These are phyloP conservation scores for Pelagia noctiluca DNA, from an alignment of 30 jellyfish, hydroid and myxozoan genomes.

Conservation along the genomic window DNA sequence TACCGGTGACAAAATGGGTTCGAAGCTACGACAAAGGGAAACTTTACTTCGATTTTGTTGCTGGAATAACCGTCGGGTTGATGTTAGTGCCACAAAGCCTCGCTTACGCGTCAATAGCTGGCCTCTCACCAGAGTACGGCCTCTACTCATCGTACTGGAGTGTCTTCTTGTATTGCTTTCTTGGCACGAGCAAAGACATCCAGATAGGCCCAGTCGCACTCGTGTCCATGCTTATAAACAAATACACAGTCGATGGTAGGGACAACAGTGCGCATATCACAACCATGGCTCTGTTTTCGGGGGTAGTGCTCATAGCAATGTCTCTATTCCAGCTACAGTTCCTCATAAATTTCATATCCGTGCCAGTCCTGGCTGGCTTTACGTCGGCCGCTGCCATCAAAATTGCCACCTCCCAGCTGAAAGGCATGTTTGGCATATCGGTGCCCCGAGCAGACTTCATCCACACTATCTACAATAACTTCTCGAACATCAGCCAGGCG, in stretches of 20 bases:
- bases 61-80: constrained; percentile 85
- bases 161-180: constrained; percentile 44
- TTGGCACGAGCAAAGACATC: constrained; percentile 75
- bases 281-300: constrained; percentile 71
- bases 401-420: constrained; percentile 69
- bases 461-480: constrained; percentile 59
- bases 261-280: constrained; percentile 44
- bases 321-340: constrained; percentile 67
- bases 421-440: constrained; percentile 77
- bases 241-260: constrained; percentile 56
- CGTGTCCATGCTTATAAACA: constrained; percentile 67
- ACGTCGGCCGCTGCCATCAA: constrained; percentile 82
- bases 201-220: constrained; percentile 81
- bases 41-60: constrained; percentile 60
- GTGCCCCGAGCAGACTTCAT: constrained; percentile 57
- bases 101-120: constrained; percentile 75
- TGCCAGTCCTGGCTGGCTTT: constrained; percentile 77
- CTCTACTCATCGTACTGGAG: constrained; percentile 72
- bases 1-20: constrained; percentile 73
- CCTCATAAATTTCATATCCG: constrained; percentile 69
- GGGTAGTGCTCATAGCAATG: constrained; percentile 58
- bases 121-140: constrained; percentile 76
- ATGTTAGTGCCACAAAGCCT: constrained; percentile 79
- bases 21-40: constrained; percentile 55
- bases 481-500: constrained; percentile 58